Percentiles rank a stretch among this genome's conserved stretches.
phyloP scores from a whole-genome alignment of 2,888 invertebrate genomes.

The Aphelenchoides bicaudatus region DNA sequence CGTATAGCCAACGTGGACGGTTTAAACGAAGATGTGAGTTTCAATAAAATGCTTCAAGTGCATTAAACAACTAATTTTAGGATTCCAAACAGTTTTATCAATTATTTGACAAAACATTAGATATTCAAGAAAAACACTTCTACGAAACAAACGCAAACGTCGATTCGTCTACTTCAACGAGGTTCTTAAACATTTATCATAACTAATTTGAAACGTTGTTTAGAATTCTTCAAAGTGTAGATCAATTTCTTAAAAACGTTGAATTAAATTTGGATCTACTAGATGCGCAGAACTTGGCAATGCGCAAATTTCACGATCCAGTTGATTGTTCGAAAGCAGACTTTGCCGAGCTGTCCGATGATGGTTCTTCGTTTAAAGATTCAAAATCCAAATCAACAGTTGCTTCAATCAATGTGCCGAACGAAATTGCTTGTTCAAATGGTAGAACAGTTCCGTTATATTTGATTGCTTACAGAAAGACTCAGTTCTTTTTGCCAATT shows the following conservation, averaged over 20 bases:
- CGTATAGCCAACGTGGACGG: too few species aligned
- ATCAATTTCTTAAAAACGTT: not conserved
- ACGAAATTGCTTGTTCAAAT: conserved; percentile 13
- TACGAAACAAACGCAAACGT: not conserved
- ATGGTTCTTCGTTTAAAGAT: conserved; percentile 7
- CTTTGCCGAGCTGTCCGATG: not conserved
- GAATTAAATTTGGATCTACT: conserved; percentile 4
- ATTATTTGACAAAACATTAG: conserved; percentile 8
- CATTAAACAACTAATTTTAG: too few species aligned
- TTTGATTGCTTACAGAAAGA: conserved; percentile 18
- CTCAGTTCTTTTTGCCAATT: not conserved
- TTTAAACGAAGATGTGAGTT: too few species aligned
- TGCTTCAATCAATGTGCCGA: conserved; percentile 9
- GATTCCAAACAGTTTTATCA: not conserved
- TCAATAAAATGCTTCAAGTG: too few species aligned
- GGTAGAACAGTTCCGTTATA: conserved; percentile 3
- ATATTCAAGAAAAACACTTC: not conserved
- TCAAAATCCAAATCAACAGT: too few species aligned
- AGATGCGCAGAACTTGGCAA: conserved; percentile 1
- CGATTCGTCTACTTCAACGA: not conserved
- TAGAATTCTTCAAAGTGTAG: not conserved
- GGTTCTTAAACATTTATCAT: too few species aligned
- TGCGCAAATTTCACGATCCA: conserved; percentile 1
- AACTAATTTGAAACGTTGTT: too few species aligned
- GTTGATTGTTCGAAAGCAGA: not conserved